These are phyloP conservation scores for Zele albiditarsus DNA, from an alignment of 2,888 invertebrate species.

Conservation along the genomic window DNA sequence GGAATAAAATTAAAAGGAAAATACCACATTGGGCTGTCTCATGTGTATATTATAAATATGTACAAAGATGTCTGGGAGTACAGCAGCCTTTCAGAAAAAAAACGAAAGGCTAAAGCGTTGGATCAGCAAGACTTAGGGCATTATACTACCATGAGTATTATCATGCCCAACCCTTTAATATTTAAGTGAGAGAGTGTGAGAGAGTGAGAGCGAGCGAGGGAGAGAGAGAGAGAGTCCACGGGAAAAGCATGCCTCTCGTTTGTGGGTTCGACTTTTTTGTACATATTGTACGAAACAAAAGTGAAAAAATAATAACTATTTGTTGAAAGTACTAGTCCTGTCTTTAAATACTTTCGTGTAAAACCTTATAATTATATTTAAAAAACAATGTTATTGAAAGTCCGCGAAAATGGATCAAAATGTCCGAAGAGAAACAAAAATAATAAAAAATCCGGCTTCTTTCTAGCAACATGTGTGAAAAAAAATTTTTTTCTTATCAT, in stretches of 20 bases:
- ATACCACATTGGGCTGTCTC: slow-evolving; percentile 49
- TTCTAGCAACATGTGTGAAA: not conserved
- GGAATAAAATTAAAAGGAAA: slow-evolving; percentile 35
- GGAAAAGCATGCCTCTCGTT: slow-evolving; percentile 66
- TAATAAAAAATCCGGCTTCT: not conserved
- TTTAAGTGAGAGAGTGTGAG: slow-evolving; percentile 71
- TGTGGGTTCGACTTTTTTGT: slow-evolving; percentile 70
- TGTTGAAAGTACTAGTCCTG: slow-evolving; percentile 71
- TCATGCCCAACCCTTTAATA: slow-evolving; percentile 72
- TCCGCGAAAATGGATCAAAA: slow-evolving; percentile 25
- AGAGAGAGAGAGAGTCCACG: slow-evolving; percentile 44
- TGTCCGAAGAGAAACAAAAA: slow-evolving; percentile 8
- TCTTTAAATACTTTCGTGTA: slow-evolving; percentile 67
- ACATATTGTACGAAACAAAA: slow-evolving; percentile 65
- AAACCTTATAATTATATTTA: slow-evolving; percentile 49
- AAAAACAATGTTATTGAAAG: not conserved
- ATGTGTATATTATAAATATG: slow-evolving; percentile 58
- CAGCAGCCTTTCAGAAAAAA: slow-evolving; percentile 62
- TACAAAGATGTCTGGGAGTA: slow-evolving; percentile 67
- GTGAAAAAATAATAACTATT: slow-evolving; percentile 61
- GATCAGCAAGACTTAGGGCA: slow-evolving; percentile 73
- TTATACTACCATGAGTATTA: slow-evolving; percentile 73
- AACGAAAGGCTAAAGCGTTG: slow-evolving; percentile 67
- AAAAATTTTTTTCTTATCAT: not conserved
- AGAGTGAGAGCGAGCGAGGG: slow-evolving; percentile 30